Percentiles rank a stretch among this genome's conserved stretches.
These are phyloP conservation scores for Aplodontia rufa DNA, from an alignment of 2,113 vertebrate genomes.

Conservation along the genomic window DNA sequence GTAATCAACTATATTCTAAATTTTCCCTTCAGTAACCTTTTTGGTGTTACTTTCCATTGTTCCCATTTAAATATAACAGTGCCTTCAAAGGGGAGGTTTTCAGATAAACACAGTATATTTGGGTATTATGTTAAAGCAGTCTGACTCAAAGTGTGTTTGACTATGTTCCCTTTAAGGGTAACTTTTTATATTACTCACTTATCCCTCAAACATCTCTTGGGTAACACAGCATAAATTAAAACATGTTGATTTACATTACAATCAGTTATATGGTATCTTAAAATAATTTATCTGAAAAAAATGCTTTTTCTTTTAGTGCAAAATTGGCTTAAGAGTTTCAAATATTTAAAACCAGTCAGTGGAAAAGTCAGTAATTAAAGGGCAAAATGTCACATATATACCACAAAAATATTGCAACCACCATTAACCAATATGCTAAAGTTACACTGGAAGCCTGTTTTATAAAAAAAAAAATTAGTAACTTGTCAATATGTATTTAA, in stretches of 20 bases:
- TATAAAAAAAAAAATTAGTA: background rate
- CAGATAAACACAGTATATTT: background rate
- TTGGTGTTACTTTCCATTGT: conserved; percentile 29
- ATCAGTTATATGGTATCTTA: conserved; percentile 57
- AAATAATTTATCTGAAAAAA: conserved; percentile 68
- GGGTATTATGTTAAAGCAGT: background rate
- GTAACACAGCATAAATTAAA: conserved; percentile 46
- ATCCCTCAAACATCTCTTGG: conserved; percentile 38
- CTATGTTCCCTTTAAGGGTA: background rate
- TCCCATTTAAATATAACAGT: background rate
- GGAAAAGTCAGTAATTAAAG: conserved; percentile 48
- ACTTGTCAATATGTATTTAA: background rate
- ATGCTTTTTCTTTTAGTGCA: conserved; percentile 61
- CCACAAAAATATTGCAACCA: background rate
- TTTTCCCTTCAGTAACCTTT: conserved; percentile 46
- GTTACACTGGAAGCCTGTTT: background rate
- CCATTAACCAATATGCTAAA: background rate
- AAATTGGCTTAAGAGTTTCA: background rate
- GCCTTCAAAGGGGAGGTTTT: background rate
- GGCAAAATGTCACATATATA: conserved; percentile 18
- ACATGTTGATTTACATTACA: conserved; percentile 56
- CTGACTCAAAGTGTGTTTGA: background rate
- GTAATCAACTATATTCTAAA: conserved; percentile 57
- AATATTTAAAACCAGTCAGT: conserved; percentile 17
- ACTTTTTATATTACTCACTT: conserved; percentile 22